Percentiles rank a stretch among this genome's conserved stretches.
phyloP scores from a whole-genome alignment of 2,113 vertebrate species.

The Eretmochelys imbricata region DNA sequence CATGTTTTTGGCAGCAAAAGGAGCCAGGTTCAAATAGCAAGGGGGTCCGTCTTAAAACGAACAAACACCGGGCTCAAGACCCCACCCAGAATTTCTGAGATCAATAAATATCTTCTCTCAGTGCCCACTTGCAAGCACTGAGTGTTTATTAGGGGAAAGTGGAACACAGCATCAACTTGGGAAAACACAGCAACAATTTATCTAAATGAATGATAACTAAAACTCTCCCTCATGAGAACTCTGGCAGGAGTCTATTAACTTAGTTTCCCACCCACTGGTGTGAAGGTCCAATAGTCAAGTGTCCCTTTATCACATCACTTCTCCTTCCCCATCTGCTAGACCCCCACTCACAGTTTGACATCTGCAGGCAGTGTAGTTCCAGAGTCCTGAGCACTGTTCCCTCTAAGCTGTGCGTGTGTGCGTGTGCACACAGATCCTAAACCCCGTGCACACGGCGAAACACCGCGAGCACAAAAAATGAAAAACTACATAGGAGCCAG shows the following conservation, averaged over 20 bases:
- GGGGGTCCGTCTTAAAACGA: background rate
- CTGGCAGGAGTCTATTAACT: background rate
- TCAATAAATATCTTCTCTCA: background rate
- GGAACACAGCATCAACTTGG: background rate
- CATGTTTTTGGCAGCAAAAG: constrained; percentile 43
- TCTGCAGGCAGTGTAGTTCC: background rate
- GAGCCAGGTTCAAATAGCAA: background rate
- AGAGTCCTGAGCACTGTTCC: background rate
- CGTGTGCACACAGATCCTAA: too few species aligned
- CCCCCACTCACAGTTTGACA: background rate
- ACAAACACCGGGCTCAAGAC: background rate
- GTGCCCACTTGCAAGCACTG: fast-evolving
- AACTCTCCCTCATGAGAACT: background rate
- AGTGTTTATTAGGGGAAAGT: background rate
- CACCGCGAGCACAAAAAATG: too few species aligned
- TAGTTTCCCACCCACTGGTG: background rate
- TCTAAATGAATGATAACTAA: background rate
- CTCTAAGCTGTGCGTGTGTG: too few species aligned
- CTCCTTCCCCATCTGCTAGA: background rate
- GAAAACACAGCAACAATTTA: constrained; percentile 27
- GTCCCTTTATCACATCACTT: background rate
- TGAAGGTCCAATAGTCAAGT: background rate
- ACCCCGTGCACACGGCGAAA: too few species aligned
- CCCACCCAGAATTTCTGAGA: background rate
- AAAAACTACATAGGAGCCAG: too few species aligned